Evolutionary conservation across 2,888 invertebrate species (phyloP), one percentile per base, ranked within the genome.

Genomic region (Arenicola marina): DNA sequence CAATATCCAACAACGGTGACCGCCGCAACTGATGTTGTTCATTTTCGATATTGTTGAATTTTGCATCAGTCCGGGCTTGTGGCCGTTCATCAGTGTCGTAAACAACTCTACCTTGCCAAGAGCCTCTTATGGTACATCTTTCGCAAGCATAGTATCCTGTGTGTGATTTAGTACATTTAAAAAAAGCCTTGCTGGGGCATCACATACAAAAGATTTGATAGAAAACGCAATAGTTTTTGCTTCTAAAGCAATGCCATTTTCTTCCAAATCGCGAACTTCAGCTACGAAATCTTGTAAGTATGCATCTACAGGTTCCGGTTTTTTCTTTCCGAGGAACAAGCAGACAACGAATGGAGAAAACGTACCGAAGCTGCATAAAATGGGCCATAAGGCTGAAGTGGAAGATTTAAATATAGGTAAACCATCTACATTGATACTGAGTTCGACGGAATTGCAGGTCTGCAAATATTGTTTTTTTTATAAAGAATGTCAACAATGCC

Each of bases 21-120:
- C 4, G 28, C 1, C 67, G 67, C 53, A n/a, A 48, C 34, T 74
- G 72, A 58, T 73, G 71, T 2, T 59, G 54, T 43, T 44, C 59
- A 38, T 38, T n/a, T 51, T 68, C 24, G 21, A 31, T 15, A 61
- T 61, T 56, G 38, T 64, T 60, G 63, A 70, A 73, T 15, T n/a
- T n/a, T n/a, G 11, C 11, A n/a, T 38, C 43, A 38, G 43, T 38
- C 11, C 43, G 43, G 11, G n/a, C n/a, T 38, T 11, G n/a, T 15
- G n/a, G 11, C 43, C n/a, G 43, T 38, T 38, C 56, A 15, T 32
- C 34, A 26, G 33, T 18, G 7, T 21, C 38, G 4, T 15, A n/a
- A 26, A 38, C 38, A 7, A 21, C 24, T 26, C 56, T 33, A 33
- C 38, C 38, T 7, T 7, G 3, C 48, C 24, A 18, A 48, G 4